These are phyloP conservation scores for Tachystola acroxantha DNA, from an alignment of 2,888 invertebrate genomes.

Conservation along the genomic window DNA sequence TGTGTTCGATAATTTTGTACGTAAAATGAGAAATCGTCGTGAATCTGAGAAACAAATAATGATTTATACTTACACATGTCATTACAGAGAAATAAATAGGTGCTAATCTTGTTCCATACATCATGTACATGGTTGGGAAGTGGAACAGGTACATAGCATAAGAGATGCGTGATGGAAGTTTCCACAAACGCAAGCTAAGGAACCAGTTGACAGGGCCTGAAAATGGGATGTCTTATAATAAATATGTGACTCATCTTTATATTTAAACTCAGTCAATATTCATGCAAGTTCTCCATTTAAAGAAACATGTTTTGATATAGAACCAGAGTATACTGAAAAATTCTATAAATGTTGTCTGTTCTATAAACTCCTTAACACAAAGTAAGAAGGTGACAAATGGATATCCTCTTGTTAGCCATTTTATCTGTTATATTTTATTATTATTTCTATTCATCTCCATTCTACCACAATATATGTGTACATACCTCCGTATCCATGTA, in stretches of 20 bases:
- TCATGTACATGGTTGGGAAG: constrained; percentile 41
- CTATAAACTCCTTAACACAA: no score
- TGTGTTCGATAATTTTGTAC: no score
- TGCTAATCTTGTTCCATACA: constrained; percentile 24
- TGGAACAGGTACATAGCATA: constrained; percentile 77
- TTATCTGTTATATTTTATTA: background rate
- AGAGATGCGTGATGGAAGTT: constrained; percentile 67
- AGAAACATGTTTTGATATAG: background rate
- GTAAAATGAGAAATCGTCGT: no score
- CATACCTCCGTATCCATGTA: constrained; percentile 45
- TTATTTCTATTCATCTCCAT: background rate
- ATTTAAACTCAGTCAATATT: no score
- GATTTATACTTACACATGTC: background rate
- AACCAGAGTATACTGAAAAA: no score
- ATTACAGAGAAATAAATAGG: constrained; percentile 31
- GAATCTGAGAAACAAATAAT: background rate
- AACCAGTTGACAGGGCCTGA: constrained; percentile 68
- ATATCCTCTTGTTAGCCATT: background rate
- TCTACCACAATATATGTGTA: background rate
- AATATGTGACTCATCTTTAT: background rate
- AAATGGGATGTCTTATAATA: constrained; percentile 8
- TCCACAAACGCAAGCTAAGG: constrained; percentile 65
- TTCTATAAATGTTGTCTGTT: no score
- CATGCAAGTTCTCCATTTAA: no score
- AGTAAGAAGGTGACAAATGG: no score